A percentile compares a stretch with the other conserved stretches of the same genome.
These are phyloP conservation scores for Cremastobaeus sp. DNA, from an alignment of 2,888 invertebrate genomes.

Conservation along the genomic window DNA sequence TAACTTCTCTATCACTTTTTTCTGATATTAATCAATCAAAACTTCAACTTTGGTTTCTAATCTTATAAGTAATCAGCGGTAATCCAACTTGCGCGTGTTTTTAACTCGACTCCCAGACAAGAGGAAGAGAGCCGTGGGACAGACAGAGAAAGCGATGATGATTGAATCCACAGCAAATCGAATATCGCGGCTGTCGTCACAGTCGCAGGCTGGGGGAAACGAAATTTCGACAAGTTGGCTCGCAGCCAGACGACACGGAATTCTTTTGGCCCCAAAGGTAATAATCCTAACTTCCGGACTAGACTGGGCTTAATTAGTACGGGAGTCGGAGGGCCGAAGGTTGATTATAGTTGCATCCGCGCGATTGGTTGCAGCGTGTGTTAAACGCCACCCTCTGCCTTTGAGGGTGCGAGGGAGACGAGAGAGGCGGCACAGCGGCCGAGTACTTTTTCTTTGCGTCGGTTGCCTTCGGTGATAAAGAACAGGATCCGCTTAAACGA, in stretches of 20 bases:
- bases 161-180: conserved; percentile 50
- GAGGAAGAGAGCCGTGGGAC: conserved; percentile 11
- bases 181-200: conserved; percentile 50
- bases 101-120: conserved; percentile 17
- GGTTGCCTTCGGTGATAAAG: conserved; percentile 47
- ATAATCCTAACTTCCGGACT: conserved; percentile 77
- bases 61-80: conserved; percentile 40
- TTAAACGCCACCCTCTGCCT: conserved; percentile 52
- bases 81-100: conserved; percentile 42
- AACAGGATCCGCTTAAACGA: conserved; percentile 38
- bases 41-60: conserved; percentile 40
- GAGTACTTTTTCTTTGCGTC: conserved; percentile 22
- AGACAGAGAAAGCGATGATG: conserved; percentile 19
- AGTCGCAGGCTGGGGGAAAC: conserved; percentile 56
- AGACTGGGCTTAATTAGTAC: conserved; percentile 76
- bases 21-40: conserved; percentile 44
- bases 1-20: conserved; percentile 14
- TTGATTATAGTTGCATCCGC: conserved; percentile 67
- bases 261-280: conserved; percentile 68
- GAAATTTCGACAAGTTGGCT: conserved; percentile 69
- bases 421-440: not conserved
- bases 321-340: conserved; percentile 69
- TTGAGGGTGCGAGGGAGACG: conserved; percentile 17
- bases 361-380: conserved; percentile 66
- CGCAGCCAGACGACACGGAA: conserved; percentile 67